Conservation (phyloP, 1,140 invertebrate genomes). For the Archivesica marissinica region DNA sequence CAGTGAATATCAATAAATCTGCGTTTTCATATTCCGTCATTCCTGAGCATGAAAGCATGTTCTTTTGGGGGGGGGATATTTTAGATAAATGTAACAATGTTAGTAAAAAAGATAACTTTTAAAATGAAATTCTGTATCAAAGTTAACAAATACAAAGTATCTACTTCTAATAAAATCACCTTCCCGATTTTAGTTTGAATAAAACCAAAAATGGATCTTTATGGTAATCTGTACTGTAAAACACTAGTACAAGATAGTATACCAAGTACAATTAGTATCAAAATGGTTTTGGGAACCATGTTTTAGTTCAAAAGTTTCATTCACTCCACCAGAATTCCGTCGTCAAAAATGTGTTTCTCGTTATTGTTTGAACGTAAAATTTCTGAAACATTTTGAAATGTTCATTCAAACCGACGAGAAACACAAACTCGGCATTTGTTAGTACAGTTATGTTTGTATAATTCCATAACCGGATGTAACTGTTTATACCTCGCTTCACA, state of each 20-base stretch:
- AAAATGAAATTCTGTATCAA: not conserved
- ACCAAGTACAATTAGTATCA: conserved; percentile 42
- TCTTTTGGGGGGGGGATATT: not conserved
- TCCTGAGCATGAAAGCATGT: conserved; percentile 36
- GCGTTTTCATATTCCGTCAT: too few relatives aligned
- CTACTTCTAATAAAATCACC: conserved; percentile 28
- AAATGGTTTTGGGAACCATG: conserved; percentile 7
- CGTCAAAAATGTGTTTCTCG: not conserved
- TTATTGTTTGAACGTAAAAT: not conserved
- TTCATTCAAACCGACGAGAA: conserved; percentile 5
- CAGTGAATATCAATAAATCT: too few relatives aligned
- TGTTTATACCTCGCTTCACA: conserved; percentile 7
- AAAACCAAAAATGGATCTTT: conserved; percentile 36
- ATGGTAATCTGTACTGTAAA: not conserved
- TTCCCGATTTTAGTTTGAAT: conserved; percentile 48
- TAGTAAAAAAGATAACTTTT: conserved; percentile 37
- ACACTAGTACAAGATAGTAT: not conserved
- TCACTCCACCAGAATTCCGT: conserved; percentile 40
- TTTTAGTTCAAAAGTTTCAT: conserved; percentile 45
- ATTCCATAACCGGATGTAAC: conserved; percentile 37
- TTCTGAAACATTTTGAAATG: not conserved
- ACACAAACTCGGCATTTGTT: conserved; percentile 9
- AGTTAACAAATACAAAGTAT: not conserved
- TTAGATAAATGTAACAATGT: conserved; percentile 15
- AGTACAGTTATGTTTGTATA: conserved; percentile 43